A percentile compares a stretch with the other conserved stretches of the same genome.
Evolutionary conservation across 2,888 invertebrate species (phyloP).

Genomic region (Fissipunctia ypsillon): DNA sequence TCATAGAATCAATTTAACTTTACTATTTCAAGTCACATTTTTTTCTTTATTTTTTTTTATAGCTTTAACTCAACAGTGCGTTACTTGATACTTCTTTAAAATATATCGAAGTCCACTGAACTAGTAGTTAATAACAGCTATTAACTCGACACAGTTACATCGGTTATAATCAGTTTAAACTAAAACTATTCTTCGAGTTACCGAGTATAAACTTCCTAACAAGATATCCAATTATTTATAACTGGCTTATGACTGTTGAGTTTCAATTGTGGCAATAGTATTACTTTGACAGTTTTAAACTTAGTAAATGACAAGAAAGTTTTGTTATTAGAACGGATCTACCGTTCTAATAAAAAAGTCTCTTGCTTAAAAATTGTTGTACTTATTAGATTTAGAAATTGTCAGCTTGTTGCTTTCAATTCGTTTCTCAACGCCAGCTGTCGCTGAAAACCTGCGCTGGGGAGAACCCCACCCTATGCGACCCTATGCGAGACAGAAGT

Average conservation of each 20-base stretch:
- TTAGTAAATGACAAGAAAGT: neutral
- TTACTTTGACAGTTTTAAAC: neutral
- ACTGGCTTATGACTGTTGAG: conserved; percentile 30
- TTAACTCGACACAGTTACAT: conserved; percentile 22
- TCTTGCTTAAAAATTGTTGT: neutral
- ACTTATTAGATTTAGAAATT: neutral
- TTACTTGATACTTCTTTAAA: neutral
- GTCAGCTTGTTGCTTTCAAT: too few species aligned
- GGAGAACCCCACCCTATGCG: too few species aligned
- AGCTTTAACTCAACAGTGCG: neutral
- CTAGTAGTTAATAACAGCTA: conserved; percentile 35
- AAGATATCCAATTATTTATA: conserved; percentile 59
- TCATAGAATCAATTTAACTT: neutral
- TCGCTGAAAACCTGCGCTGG: too few species aligned
- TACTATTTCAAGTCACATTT: neutral
- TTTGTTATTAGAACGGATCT: neutral
- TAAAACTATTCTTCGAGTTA: conserved; percentile 47
- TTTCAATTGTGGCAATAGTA: conserved; percentile 29
- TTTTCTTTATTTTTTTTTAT: neutral
- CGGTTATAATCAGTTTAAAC: conserved; percentile 32
- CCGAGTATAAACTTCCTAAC: conserved; percentile 40
- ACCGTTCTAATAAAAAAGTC: too few species aligned
- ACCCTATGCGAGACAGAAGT: too few species aligned
- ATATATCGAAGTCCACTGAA: conserved; percentile 10
- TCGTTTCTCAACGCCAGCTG: too few species aligned